A percentile compares a stretch with the other conserved stretches of the same genome.
Conservation (phyloP, 1,140 invertebrate genomes). For the Bacillus rossius region DNA sequence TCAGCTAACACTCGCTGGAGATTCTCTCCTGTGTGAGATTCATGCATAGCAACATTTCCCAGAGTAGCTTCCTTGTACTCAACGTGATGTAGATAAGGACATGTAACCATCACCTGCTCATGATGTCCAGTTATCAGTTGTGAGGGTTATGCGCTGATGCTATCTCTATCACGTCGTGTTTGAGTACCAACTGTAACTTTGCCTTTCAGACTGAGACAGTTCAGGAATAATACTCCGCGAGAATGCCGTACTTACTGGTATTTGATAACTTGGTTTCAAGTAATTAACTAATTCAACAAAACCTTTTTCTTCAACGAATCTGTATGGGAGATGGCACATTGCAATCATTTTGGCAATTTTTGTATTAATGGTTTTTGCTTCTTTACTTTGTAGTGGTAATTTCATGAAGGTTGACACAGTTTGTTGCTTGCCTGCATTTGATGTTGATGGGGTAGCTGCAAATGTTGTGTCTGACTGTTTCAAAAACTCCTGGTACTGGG, state of each 20-base stretch:
- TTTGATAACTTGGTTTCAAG: too few relatives aligned
- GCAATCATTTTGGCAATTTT: conserved; percentile 20
- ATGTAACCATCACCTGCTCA: conserved; percentile 21
- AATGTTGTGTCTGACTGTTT: too few relatives aligned
- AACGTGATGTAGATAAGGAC: conserved; percentile 25
- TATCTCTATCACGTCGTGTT: conserved; percentile 8
- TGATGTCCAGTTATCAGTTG: conserved; percentile 28
- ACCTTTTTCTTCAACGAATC: conserved; percentile 22
- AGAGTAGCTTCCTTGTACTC: conserved; percentile 18
- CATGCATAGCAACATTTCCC: conserved; percentile 15
- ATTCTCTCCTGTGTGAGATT: conserved; percentile 17
- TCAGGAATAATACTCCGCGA: conserved; percentile 21
- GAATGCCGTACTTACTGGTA: conserved; percentile 20
- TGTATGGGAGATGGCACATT: conserved; percentile 24
- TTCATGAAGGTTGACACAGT: background rate
- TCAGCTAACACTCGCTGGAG: conserved; percentile 17
- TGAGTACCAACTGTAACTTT: conserved; percentile 5
- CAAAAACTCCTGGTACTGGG: too few relatives aligned
- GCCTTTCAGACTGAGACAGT: conserved; percentile 18
- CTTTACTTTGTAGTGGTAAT: background rate
- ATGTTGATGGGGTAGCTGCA: too few relatives aligned
- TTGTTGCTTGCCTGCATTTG: too few relatives aligned
- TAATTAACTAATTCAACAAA: conserved; percentile 22
- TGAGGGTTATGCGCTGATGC: conserved; percentile 10
- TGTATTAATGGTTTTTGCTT: conserved; percentile 10